Conservation (phyloP, 2,888 invertebrate species). For the Julus scandinavius region DNA sequence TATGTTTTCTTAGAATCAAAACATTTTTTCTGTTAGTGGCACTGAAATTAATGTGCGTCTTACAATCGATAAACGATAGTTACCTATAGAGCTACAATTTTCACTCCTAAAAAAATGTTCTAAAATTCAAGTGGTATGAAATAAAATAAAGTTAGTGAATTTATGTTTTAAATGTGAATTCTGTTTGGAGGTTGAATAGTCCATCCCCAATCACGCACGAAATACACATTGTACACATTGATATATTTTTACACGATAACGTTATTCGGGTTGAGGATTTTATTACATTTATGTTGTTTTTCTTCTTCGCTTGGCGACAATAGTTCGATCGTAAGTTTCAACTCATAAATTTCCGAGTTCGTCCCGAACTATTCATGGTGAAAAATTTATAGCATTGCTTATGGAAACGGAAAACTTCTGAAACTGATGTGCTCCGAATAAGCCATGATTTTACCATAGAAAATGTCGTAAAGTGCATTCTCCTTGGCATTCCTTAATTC, state of each 20-base stretch:
- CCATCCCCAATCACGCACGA: neutral
- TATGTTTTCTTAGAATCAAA: too few species aligned
- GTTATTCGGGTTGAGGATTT: neutral
- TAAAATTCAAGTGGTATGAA: too few species aligned
- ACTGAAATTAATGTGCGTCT: too few species aligned
- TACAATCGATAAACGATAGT: too few species aligned
- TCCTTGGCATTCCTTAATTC: neutral
- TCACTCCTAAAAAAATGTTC: too few species aligned
- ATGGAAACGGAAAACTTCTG: neutral
- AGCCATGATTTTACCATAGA: neutral
- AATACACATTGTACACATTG: neutral
- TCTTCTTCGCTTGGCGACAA: neutral
- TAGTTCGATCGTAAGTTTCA: constrained; percentile 13
- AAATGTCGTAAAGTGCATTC: neutral
- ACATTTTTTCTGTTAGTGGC: too few species aligned
- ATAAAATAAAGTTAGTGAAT: too few species aligned
- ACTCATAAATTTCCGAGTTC: constrained; percentile 19
- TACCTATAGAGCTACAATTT: too few species aligned
- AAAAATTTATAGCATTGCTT: constrained; percentile 11
- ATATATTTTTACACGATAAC: neutral
- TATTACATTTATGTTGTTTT: constrained; percentile 30
- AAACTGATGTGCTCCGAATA: neutral
- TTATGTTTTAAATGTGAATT: too few species aligned
- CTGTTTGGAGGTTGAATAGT: neutral
- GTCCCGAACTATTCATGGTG: neutral